Conservation (phyloP, 2,797 vertebrate species). For the Limnodromus scolopaceus region DNA sequence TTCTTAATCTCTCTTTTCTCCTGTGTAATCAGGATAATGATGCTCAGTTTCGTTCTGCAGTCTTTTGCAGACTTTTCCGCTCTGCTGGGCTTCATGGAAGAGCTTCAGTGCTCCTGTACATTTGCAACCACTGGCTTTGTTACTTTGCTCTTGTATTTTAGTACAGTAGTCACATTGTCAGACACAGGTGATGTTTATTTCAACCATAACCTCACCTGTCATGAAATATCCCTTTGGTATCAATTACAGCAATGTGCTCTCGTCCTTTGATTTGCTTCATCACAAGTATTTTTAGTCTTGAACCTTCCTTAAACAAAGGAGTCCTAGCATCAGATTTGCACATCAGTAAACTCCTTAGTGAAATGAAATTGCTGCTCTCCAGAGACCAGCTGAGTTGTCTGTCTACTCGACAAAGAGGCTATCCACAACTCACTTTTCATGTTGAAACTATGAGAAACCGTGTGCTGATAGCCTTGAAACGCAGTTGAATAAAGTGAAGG, state of each 20-base stretch:
- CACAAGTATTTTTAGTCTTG: not conserved
- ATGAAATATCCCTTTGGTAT: not conserved
- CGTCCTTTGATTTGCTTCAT: not conserved
- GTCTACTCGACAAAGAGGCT: not conserved
- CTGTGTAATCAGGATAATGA: constrained; percentile 6
- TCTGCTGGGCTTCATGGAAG: not conserved
- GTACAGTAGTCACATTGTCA: not conserved
- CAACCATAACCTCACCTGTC: not conserved
- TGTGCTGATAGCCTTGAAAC: not conserved
- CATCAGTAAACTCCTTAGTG: not conserved
- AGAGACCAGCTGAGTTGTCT: not conserved
- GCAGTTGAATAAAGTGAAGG: not conserved
- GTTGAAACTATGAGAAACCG: not conserved
- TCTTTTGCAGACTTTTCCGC: not conserved
- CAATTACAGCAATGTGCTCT: not conserved
- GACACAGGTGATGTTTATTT: not conserved
- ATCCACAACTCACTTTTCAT: not conserved
- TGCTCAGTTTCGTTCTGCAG: not conserved
- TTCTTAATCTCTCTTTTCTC: constrained; percentile 1
- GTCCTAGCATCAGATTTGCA: not conserved
- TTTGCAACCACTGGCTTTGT: not conserved
- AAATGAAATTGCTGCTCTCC: not conserved
- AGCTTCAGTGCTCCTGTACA: not conserved
- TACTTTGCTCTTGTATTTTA: not conserved
- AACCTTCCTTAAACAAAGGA: not conserved